These are phyloP conservation scores for Tetragonula clypearis DNA, from an alignment of 1,140 invertebrate species.

Conservation along the genomic window DNA sequence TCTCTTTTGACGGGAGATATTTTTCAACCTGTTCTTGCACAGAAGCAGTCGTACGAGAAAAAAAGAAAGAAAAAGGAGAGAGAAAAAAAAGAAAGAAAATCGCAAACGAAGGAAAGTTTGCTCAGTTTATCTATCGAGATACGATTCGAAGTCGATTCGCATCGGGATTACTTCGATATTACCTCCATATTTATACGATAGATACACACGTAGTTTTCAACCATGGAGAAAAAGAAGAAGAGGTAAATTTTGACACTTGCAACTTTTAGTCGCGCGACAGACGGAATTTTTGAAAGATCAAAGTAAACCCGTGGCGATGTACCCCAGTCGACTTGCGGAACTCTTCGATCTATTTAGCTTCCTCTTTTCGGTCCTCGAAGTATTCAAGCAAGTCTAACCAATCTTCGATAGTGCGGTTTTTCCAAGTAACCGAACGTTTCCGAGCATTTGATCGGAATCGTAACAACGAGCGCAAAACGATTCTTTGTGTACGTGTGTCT, in stretches of 20 bases:
- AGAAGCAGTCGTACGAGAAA: neutral
- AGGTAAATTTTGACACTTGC: neutral
- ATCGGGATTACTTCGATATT: neutral
- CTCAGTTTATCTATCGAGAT: neutral
- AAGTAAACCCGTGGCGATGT: neutral
- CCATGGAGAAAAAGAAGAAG: neutral
- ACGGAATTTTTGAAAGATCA: neutral
- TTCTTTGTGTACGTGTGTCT: slow-evolving; percentile 24
- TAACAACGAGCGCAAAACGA: neutral
- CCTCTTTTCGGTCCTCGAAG: neutral
- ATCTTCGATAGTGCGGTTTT: slow-evolving; percentile 59
- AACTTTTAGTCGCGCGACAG: neutral
- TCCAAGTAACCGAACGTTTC: neutral
- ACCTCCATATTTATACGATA: neutral
- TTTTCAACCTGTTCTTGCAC: rapidly evolving
- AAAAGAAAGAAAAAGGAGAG: no score
- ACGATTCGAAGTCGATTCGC: neutral
- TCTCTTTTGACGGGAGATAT: neutral
- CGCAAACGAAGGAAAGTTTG: neutral
- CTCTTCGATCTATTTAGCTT: neutral
- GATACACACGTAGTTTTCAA: neutral
- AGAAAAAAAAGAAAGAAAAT: rapidly evolving
- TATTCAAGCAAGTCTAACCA: slow-evolving; percentile 69
- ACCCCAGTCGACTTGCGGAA: neutral
- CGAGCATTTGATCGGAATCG: neutral